Evolutionary conservation across 2,888 invertebrate genomes (phyloP).

Genomic region (Trichopria drosophilae): DNA sequence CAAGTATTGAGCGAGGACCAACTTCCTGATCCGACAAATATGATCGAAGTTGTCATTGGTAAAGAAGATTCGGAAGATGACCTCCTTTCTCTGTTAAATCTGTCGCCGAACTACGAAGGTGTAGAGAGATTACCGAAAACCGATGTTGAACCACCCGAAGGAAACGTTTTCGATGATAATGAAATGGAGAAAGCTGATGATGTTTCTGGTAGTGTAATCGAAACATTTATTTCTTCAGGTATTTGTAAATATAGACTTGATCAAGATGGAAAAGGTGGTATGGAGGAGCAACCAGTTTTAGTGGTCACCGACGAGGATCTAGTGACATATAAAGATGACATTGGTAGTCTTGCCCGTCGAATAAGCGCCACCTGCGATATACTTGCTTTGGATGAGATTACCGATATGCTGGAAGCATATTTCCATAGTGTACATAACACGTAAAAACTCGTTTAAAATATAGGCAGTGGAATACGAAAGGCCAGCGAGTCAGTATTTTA

Average conservation of each 20-base stretch:
- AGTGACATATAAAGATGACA: conserved; percentile 28
- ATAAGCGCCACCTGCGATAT: conserved; percentile 30
- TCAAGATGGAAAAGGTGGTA: conserved; percentile 11
- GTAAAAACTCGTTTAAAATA: too few species aligned
- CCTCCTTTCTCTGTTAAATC: conserved; percentile 26
- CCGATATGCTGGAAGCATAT: conserved; percentile 29
- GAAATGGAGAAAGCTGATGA: too few species aligned
- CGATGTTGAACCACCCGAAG: conserved; percentile 56
- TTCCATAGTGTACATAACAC: conserved; percentile 22
- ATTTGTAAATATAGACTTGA: conserved; percentile 28
- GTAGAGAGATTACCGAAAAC: conserved; percentile 63
- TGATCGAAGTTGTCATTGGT: conserved; percentile 31
- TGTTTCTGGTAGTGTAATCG: too few species aligned
- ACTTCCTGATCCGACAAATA: conserved; percentile 30
- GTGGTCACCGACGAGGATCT: conserved; percentile 33
- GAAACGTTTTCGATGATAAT: conserved; percentile 39
- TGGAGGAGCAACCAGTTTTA: conserved; percentile 28
- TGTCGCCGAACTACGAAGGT: conserved; percentile 32
- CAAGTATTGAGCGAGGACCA: conserved; percentile 31
- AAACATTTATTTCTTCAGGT: conserved; percentile 26
- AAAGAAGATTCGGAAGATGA: conserved; percentile 31
- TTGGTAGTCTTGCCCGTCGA: conserved; percentile 27
- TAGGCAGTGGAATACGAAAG: too few species aligned
- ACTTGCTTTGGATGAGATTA: conserved; percentile 29
- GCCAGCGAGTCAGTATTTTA: conserved; percentile 32